phyloP scores from a whole-genome alignment of 2,888 invertebrate species.

The Habrosyne pyritoides region DNA sequence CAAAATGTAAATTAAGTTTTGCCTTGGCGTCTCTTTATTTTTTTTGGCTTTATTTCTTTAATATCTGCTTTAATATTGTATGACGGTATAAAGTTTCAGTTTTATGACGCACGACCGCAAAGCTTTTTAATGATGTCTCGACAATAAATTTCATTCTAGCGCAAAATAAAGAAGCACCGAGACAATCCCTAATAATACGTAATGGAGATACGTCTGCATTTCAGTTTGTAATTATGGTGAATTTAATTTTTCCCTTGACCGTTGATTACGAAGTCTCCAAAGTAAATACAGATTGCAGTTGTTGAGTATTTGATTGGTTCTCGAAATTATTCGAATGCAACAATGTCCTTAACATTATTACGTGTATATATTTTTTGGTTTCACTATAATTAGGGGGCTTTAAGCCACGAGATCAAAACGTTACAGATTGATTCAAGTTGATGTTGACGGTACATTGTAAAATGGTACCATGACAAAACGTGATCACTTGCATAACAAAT shows the following conservation, averaged over 20 bases:
- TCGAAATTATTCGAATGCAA: neutral
- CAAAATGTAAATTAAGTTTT: constrained; percentile 56
- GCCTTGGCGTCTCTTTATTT: constrained; percentile 28
- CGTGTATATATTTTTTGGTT: neutral
- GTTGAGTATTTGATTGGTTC: neutral
- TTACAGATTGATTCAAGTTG: no score
- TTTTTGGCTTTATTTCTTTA: constrained; percentile 42
- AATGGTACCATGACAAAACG: no score
- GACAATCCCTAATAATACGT: constrained; percentile 2
- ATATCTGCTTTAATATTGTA: constrained; percentile 40
- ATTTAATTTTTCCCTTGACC: constrained; percentile 1
- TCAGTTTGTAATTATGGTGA: neutral
- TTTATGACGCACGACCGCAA: constrained; percentile 40
- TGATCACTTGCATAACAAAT: no score
- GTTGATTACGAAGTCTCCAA: constrained; percentile 2
- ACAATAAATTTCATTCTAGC: constrained; percentile 33
- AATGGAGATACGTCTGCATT: constrained; percentile 3
- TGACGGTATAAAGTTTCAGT: constrained; percentile 38
- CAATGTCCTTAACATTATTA: constrained; percentile 17
- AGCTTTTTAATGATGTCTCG: constrained; percentile 42
- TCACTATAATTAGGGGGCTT: neutral
- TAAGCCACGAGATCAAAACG: no score
- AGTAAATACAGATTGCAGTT: neutral
- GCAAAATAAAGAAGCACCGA: constrained; percentile 6
- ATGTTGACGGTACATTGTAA: no score